Conservation (phyloP, 2,888 invertebrate genomes). For the Amiota minor region DNA sequence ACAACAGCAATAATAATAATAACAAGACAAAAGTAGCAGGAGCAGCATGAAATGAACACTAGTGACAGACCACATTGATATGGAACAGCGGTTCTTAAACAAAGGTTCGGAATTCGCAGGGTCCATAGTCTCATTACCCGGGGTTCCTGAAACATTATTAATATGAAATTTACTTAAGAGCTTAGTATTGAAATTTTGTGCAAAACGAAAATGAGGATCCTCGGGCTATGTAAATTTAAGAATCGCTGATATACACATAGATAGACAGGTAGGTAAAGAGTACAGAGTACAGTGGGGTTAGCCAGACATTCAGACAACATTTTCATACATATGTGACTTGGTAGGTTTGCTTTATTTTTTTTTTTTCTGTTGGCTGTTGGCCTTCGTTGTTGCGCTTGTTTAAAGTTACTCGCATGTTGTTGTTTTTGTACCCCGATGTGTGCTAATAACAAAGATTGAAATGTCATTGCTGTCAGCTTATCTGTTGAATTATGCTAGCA, state of each 20-base stretch:
- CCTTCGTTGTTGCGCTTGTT: conserved; percentile 52
- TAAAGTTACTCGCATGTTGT: conserved; percentile 3
- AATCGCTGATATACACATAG: background rate
- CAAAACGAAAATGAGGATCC: too few relatives aligned
- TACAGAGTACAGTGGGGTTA: background rate
- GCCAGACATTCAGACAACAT: background rate
- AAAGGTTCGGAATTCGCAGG: too few relatives aligned
- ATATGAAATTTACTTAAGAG: too few relatives aligned
- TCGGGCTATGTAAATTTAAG: too few relatives aligned
- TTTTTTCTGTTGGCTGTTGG: conserved; percentile 50
- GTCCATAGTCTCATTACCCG: too few relatives aligned
- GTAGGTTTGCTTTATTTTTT: background rate
- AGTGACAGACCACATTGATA: too few relatives aligned
- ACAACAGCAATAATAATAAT: background rate
- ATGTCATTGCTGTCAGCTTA: conserved; percentile 62
- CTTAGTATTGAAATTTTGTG: too few relatives aligned
- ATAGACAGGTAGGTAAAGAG: too few relatives aligned
- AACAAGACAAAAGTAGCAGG: background rate
- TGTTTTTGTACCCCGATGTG: conserved; percentile 16
- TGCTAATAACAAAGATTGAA: conserved; percentile 57
- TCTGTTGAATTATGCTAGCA: conserved; percentile 51
- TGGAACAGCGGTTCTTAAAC: too few relatives aligned
- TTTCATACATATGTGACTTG: conserved; percentile 2
- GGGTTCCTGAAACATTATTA: too few relatives aligned
- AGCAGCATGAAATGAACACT: too few relatives aligned